phyloP scores from a whole-genome alignment of 2,113 vertebrate species.

The Thalassarche chlororhynchos region DNA sequence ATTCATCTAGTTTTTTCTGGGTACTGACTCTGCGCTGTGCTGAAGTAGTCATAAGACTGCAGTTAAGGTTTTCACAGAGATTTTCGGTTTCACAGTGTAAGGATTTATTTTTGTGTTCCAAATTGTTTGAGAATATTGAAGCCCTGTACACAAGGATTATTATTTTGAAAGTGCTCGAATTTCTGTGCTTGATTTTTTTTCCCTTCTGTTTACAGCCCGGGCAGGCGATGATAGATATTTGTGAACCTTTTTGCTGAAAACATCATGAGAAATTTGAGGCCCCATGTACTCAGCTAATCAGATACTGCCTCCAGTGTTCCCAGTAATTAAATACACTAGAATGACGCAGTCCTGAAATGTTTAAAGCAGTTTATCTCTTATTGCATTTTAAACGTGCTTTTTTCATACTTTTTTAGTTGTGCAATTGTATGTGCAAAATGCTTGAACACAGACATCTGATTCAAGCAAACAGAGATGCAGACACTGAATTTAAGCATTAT shows the following conservation, averaged over 20 bases:
- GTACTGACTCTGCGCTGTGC: background rate
- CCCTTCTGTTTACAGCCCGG: background rate
- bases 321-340: conserved; percentile 7
- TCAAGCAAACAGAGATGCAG: background rate
- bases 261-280: background rate
- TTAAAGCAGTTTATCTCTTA: background rate
- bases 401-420: background rate
- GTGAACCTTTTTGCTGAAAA: conserved; percentile 23
- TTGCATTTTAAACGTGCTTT: background rate
- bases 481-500: background rate
- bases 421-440: background rate
- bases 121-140: background rate
- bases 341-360: background rate
- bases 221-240: background rate
- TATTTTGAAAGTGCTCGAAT: background rate
- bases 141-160: background rate
- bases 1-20: background rate
- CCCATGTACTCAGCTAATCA: background rate
- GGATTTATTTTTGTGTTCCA: background rate
- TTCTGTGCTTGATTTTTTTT: background rate
- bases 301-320: background rate
- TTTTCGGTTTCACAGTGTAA: background rate
- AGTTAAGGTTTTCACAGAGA: background rate
- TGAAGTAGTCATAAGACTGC: background rate
- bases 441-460: background rate